Evolutionary conservation across 2,888 invertebrate species (phyloP).

Genomic region (Aspidiotus rigidus): DNA sequence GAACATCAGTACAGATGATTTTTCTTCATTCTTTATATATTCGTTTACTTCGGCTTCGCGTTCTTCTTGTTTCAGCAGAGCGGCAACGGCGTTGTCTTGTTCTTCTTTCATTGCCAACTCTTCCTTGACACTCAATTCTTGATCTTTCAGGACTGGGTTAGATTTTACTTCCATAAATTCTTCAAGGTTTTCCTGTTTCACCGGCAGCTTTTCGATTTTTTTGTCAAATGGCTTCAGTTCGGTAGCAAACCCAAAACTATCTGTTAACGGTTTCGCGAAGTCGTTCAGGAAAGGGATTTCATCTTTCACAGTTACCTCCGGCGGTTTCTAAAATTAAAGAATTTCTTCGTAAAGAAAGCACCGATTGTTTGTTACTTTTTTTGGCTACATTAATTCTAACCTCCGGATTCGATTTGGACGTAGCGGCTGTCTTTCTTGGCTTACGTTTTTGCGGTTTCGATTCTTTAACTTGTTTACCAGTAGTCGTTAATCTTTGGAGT

Average conservation of each 20-base stretch:
- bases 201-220: neutral
- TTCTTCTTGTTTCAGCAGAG: conserved; percentile 24
- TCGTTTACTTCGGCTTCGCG: conserved; percentile 26
- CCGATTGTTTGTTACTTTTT: neutral
- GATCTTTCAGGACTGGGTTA: neutral
- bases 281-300: neutral
- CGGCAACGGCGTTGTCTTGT: conserved; percentile 24
- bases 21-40: conserved; percentile 26
- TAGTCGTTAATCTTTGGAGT: conserved; percentile 8
- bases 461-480: conserved; percentile 12
- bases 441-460: conserved; percentile 18
- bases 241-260: conserved; percentile 10
- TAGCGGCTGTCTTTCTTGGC: conserved; percentile 17
- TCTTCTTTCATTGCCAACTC: conserved; percentile 27
- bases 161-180: conserved; percentile 14
- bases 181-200: conserved; percentile 8
- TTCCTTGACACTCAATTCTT: conserved; percentile 11
- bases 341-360: neutral
- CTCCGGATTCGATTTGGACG: conserved; percentile 5
- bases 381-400: neutral
- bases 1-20: conserved; percentile 21
- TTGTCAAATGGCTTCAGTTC: neutral
- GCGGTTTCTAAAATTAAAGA: conserved; percentile 10
- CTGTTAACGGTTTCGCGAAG: neutral
- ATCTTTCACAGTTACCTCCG: conserved; percentile 6